These are phyloP conservation scores for Erebia aethiops DNA, from an alignment of 2,888 invertebrate genomes.

Conservation along the genomic window DNA sequence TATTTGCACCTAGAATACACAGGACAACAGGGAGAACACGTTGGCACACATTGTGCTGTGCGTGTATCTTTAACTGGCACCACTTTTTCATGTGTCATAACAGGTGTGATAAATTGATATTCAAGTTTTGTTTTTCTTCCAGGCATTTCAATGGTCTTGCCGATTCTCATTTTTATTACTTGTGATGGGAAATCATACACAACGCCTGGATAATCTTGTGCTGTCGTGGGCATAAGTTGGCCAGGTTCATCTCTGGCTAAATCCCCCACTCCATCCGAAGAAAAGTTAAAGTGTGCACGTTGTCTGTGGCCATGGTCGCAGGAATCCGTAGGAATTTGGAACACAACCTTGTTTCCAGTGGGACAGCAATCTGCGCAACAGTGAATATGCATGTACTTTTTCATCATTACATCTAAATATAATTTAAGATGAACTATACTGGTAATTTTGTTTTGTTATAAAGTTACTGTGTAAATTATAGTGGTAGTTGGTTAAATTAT, in stretches of 20 bases:
- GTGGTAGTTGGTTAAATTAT: background rate
- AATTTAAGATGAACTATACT: background rate
- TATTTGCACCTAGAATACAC: constrained; percentile 34
- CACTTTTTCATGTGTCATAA: constrained; percentile 50
- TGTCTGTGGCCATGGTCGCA: constrained; percentile 71
- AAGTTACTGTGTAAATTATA: background rate
- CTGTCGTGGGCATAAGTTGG: constrained; percentile 56
- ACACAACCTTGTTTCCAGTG: constrained; percentile 75
- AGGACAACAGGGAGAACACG: constrained; percentile 54
- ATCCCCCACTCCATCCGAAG: constrained; percentile 72
- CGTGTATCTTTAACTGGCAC: constrained; percentile 65
- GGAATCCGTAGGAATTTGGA: constrained; percentile 71
- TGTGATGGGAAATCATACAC: constrained; percentile 65
- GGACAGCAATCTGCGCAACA: constrained; percentile 80
- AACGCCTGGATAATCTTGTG: constrained; percentile 65
- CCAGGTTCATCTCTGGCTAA: constrained; percentile 69
- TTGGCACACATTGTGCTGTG: constrained; percentile 64
- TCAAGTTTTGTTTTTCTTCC: constrained; percentile 71
- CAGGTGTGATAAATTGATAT: constrained; percentile 74
- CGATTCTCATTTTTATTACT: constrained; percentile 72
- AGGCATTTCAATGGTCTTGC: constrained; percentile 68
- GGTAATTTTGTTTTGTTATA: no score
- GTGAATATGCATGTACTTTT: constrained; percentile 33
- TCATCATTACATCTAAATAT: background rate
- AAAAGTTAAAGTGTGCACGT: constrained; percentile 70